Evolutionary conservation across 2,888 invertebrate genomes (phyloP), one percentile per base, ranked within the genome.

Genomic region (Nymphalis c-album): DNA sequence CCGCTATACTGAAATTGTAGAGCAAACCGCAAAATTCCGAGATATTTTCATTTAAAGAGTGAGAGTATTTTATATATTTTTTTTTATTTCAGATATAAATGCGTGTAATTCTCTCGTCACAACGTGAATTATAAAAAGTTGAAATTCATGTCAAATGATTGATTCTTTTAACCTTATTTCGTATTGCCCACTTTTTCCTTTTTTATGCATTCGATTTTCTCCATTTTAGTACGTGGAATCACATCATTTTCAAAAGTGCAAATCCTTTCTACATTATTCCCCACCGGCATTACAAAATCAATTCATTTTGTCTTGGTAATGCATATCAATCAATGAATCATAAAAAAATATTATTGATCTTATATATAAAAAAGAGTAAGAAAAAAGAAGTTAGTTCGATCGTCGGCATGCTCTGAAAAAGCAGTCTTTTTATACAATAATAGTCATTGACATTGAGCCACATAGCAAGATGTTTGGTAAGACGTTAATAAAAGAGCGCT

Each of bases 11-110:
- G 53, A 68, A 60, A 64, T 67, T 72, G 51, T 74, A 73, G 67
- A 65, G n/a, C 62, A 72, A 75, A 74, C 76, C 74, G 64, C 73
- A 72, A 71, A 68, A 73, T 55, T n/a, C 69, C 70, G n/a, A 64
- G 61, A 71, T 67, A 68, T 66, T 69, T 73, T 69, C 40, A 55
- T 57, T 68, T 71, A 64, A 67, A 73, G 74, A 78, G 77, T 76
- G 76, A 80, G 77, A 80, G 78, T 76, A 20, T 68, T 60, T 64
- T 53, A 13, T 53, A 53, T 31, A 60, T 55, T 51, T 63, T 64
- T 67, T 45, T 55, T 10, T 10, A 40, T 51, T 50, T 60, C 63
- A 40, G 59, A 55, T 53, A 40, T 55, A 31, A 68, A 59, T 60
- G 57, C 57, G 59, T 40, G 31, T 50, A 68, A 62, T 57, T 69